These are phyloP conservation scores for Macrochelys suwanniensis DNA, from an alignment of 2,797 vertebrate species.

Conservation along the genomic window DNA sequence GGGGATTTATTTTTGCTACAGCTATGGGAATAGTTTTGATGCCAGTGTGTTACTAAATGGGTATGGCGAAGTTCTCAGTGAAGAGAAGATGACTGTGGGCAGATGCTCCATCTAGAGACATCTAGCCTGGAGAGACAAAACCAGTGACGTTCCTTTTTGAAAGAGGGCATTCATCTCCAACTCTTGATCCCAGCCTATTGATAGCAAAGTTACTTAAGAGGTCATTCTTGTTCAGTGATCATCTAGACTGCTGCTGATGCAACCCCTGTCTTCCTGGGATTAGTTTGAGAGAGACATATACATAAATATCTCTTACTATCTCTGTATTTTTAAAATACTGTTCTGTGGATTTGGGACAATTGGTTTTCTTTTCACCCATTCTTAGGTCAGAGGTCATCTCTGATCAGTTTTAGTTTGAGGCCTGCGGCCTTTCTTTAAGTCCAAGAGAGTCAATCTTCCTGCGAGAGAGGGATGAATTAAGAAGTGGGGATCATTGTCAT, in stretches of 20 bases:
- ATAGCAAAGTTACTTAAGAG: fast-evolving
- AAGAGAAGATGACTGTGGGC: background rate
- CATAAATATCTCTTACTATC: background rate
- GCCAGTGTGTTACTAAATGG: background rate
- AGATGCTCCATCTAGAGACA: background rate
- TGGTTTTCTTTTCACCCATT: background rate
- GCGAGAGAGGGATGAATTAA: background rate
- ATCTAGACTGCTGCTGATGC: background rate
- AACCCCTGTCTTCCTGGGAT: background rate
- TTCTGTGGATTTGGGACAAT: background rate
- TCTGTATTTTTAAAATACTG: background rate
- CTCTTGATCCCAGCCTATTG: background rate
- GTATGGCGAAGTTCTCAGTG: background rate
- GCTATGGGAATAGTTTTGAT: fast-evolving
- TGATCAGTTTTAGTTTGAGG: background rate
- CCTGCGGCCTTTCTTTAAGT: background rate
- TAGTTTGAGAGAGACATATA: fast-evolving
- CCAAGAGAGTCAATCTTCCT: background rate
- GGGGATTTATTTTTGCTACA: background rate
- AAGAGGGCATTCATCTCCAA: background rate
- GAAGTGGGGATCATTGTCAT: background rate
- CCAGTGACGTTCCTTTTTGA: background rate
- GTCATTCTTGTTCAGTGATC: background rate
- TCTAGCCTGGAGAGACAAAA: background rate
- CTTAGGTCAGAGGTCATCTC: background rate